A percentile compares a stretch with the other conserved stretches of the same genome.
Conservation (phyloP, 2,797 vertebrate species). For the Gobio occitaniae region DNA sequence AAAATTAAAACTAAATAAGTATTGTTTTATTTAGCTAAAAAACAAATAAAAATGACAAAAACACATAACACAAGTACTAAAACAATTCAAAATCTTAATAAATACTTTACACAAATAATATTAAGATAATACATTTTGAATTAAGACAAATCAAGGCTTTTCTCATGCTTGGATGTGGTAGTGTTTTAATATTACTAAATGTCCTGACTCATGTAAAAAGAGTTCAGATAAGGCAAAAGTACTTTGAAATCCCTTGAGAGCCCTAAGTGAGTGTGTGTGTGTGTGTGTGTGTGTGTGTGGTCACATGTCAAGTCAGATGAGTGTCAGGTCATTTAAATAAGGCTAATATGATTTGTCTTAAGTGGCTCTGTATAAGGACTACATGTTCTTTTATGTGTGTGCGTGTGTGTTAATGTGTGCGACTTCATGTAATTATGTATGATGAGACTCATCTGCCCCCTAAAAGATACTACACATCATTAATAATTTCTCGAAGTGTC, state of each 20-base stretch:
- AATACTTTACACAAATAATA: not conserved
- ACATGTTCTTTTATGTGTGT: not conserved
- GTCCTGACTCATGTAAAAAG: constrained; percentile 29
- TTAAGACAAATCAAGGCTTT: not conserved
- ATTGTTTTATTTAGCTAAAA: not conserved
- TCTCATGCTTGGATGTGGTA: not conserved
- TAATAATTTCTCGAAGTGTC: constrained; percentile 31
- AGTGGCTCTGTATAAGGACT: constrained; percentile 1
- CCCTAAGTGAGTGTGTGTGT: constrained; percentile 7
- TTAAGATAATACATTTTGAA: not conserved
- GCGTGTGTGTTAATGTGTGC: not conserved
- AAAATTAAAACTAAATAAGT: not conserved
- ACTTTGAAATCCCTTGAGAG: constrained; percentile 14
- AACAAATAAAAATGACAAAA: not conserved
- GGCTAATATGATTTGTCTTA: constrained; percentile 60
- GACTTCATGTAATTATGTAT: constrained; percentile 67
- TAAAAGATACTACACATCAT: constrained; percentile 39
- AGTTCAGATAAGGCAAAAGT: constrained; percentile 34
- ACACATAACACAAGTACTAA: not conserved
- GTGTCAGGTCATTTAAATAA: constrained; percentile 70
- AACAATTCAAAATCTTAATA: not conserved
- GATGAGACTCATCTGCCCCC: constrained; percentile 30
- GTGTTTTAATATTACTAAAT: constrained; percentile 19
- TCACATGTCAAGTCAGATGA: constrained; percentile 69
- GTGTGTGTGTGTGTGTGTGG: constrained; percentile 6